phyloP scores from a whole-genome alignment of 2,797 vertebrate genomes.

The Eidolon dupreanum region DNA sequence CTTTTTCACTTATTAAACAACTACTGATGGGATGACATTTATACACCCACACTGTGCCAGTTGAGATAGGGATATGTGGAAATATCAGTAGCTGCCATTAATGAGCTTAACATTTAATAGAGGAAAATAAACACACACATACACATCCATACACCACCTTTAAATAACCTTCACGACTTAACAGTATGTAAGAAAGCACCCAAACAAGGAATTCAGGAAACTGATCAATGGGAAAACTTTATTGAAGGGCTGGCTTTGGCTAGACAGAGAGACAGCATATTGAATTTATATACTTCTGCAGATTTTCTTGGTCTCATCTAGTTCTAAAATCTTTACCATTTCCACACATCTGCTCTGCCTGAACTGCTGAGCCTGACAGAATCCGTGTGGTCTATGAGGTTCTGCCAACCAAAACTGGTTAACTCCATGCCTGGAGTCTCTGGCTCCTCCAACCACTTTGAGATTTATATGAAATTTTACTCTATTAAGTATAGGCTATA shows the following conservation, averaged over 20 bases:
- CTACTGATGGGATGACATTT: not conserved
- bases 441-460: not conserved
- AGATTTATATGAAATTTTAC: not conserved
- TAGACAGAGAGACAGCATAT: not conserved
- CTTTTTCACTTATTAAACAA: not conserved
- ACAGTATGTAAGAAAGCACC: not conserved
- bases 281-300: not conserved
- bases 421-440: not conserved
- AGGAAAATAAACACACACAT: not conserved
- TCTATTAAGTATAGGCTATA: not conserved
- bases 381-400: not conserved
- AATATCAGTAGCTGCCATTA: not conserved
- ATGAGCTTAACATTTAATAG: conserved; percentile 2
- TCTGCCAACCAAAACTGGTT: not conserved
- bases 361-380: not conserved
- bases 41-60: not conserved
- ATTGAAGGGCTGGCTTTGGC: not conserved
- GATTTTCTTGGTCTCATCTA: not conserved
- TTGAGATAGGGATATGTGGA: not conserved
- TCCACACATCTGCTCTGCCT: not conserved
- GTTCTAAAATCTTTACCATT: not conserved
- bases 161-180: not conserved
- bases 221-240: not conserved
- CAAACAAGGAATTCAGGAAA: not conserved
- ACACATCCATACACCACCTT: not conserved